A percentile compares a stretch with the other conserved stretches of the same genome.
Evolutionary conservation across 2,888 invertebrate genomes (phyloP).

Genomic region (Siphonodentalium dalli): DNA sequence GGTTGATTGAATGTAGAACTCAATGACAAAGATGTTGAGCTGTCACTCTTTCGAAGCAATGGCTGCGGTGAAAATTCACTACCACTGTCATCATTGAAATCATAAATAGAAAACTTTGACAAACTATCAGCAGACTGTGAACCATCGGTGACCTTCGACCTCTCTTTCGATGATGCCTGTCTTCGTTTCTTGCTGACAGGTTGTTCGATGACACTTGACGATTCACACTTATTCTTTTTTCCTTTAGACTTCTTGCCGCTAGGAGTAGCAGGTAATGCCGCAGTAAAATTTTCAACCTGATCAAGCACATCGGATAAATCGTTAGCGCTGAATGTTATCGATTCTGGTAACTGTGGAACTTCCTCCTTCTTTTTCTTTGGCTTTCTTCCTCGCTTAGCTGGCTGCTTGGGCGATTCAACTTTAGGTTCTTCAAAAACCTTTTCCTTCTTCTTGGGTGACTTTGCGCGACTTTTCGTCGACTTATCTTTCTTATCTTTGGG

Average conservation of each 20-base stretch:
- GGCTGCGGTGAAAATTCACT: constrained; percentile 37
- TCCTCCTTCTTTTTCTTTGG: constrained; percentile 13
- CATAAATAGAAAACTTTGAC: constrained; percentile 41
- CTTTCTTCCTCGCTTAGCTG: not conserved
- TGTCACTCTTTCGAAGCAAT: constrained; percentile 30
- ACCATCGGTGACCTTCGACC: constrained; percentile 11
- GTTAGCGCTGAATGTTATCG: constrained; percentile 53
- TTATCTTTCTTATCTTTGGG: too few species aligned
- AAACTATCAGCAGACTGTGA: constrained; percentile 3
- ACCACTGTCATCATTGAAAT: constrained; percentile 42
- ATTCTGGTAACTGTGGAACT: constrained; percentile 42
- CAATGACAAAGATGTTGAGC: constrained; percentile 22
- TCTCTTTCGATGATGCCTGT: constrained; percentile 31
- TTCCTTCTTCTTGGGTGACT: constrained; percentile 10
- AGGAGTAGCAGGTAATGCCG: constrained; percentile 4
- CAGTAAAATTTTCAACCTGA: constrained; percentile 54
- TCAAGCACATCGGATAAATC: constrained; percentile 58
- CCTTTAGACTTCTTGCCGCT: constrained; percentile 36
- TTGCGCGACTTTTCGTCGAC: too few species aligned
- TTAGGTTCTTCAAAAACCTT: constrained; percentile 1
- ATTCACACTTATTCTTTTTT: constrained; percentile 31
- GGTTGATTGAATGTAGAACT: too few species aligned
- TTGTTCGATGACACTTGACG: constrained; percentile 28
- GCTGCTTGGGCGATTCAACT: constrained; percentile 3
- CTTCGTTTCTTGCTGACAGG: constrained; percentile 41